Conservation (phyloP, 2,888 invertebrate genomes). For the Halocaridina rubra region DNA sequence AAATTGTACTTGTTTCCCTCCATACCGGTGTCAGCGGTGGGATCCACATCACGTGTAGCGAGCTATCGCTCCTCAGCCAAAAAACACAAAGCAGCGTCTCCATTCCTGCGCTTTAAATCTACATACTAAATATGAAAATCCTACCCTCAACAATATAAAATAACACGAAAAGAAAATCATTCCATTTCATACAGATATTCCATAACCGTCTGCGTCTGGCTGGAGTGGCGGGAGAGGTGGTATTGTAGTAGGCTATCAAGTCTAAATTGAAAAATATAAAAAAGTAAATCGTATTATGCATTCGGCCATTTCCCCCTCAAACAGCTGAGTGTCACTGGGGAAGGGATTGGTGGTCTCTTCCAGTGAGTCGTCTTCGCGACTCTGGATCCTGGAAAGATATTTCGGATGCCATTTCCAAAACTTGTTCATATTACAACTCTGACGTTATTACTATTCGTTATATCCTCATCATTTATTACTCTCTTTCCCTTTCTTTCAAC, state of each 20-base stretch:
- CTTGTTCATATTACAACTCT: not conserved
- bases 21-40: too few relatives aligned
- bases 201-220: too few relatives aligned
- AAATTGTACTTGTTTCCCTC: too few relatives aligned
- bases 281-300: not conserved
- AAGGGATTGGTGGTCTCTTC: not conserved
- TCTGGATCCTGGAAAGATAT: too few relatives aligned
- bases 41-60: too few relatives aligned
- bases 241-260: not conserved
- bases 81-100: too few relatives aligned
- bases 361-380: not conserved
- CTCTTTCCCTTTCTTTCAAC: not conserved
- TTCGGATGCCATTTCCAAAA: not conserved
- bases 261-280: not conserved
- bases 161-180: too few relatives aligned
- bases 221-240: not conserved
- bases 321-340: conserved; percentile 13
- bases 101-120: too few relatives aligned
- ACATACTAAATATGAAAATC: too few relatives aligned
- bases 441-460: not conserved
- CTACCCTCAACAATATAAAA: too few relatives aligned
- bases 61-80: too few relatives aligned
- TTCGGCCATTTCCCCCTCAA: conserved; percentile 16
- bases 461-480: not conserved
- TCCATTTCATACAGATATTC: too few relatives aligned